These are phyloP conservation scores for Norana najaformis DNA, from an alignment of 2,888 invertebrate species.

Conservation along the genomic window DNA sequence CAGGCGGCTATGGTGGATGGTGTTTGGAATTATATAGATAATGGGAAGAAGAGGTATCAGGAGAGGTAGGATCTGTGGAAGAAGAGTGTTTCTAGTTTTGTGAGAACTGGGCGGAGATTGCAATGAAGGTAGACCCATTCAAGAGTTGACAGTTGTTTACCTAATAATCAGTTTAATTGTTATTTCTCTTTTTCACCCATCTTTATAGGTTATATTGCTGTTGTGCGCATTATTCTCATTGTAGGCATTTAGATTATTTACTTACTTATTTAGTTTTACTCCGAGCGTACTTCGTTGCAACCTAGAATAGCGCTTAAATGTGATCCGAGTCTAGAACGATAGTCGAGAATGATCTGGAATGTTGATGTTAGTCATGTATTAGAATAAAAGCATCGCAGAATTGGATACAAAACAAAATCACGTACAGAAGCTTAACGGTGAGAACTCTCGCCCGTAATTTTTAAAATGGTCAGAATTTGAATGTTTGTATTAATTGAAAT, in stretches of 20 bases:
- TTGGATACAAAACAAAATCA: not conserved
- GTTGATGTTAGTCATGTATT: not conserved
- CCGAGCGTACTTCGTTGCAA: not conserved
- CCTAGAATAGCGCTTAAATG: not conserved
- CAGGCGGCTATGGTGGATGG: too few species aligned
- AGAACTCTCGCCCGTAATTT: not conserved
- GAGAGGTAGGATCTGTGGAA: too few species aligned
- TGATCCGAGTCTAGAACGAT: not conserved
- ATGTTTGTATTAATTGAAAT: not conserved
- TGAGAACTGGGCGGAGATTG: too few species aligned
- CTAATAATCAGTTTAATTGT: too few species aligned
- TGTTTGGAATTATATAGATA: too few species aligned
- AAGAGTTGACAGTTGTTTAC: too few species aligned
- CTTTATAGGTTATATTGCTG: too few species aligned
- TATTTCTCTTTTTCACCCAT: too few species aligned
- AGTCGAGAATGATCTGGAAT: not conserved
- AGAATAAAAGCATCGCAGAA: constrained; percentile 5
- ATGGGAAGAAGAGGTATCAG: too few species aligned
- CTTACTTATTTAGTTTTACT: not conserved
- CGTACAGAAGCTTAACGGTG: not conserved
- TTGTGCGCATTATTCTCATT: too few species aligned
- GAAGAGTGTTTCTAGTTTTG: too few species aligned
- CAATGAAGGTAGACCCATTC: too few species aligned
- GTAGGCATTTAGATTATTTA: not conserved
- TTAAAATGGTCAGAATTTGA: not conserved